Base-by-base conservation (phyloP, 2,888 invertebrate species). In the Epinotia demarniana region DNA sequence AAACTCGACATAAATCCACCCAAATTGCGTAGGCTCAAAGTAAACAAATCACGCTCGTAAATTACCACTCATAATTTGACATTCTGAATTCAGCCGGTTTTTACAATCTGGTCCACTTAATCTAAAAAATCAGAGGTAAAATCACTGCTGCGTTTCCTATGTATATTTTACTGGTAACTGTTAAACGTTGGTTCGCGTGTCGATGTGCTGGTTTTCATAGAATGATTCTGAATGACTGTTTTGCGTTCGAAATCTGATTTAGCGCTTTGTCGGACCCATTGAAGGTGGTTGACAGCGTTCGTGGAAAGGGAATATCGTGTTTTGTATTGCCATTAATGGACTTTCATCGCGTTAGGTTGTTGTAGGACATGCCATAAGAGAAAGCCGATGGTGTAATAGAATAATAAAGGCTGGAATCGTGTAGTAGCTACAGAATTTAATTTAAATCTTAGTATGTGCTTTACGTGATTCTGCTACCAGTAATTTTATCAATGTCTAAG, bases 221-320 rank as follows among this genome's bases (percentile, higher is more conserved):
- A 75, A 70, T 75, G 70, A 70, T 75, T 75, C 53, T 5, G 64
- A 71, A 75, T 75, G 53, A 71, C 75, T 75, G 75, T 75, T 75
- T 75, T 75, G 75, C 75, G 75, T 75, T 75, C 64, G 18, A 49
- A 75, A 75, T 75, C 75, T 61, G 75, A 75, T 75, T 75, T 71
- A 67, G 46, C 61, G 62, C 27, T 74, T 66, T 62, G 73, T 67
- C 16, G 70, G 39, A 75, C 71, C 75, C 43, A 75, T 75, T 69
- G 55, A 55, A 58, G 57, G 60, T 57, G 18, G 61, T 62, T 72
- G 72, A 75, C 72, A 75, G 57, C 9, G 55, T 72, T 71, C 66
- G 66, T 6, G 67, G 75, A 71, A 68, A 66, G 61, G 55, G 39
- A 23, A 70, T 60, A 27, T 60, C 60, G 64, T 66, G 70, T 66